A percentile compares a stretch with the other conserved stretches of the same genome.
Conservation (phyloP, 2,797 vertebrate genomes). For the Helarctos malayanus region DNA sequence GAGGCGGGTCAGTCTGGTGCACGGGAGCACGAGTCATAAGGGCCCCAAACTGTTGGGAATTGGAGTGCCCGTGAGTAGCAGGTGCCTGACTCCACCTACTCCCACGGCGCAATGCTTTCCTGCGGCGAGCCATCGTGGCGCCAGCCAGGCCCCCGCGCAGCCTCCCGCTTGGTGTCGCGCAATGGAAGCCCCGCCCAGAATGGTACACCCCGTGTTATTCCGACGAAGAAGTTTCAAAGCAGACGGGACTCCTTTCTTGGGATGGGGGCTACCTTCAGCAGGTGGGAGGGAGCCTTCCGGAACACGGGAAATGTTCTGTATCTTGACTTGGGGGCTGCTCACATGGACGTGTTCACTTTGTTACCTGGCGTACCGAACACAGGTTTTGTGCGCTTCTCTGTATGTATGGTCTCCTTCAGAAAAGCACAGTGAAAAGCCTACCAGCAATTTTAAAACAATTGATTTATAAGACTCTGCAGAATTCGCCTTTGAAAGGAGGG, state of each 20-base stretch:
- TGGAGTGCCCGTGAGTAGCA: fast-evolving
- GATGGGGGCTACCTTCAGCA: fast-evolving
- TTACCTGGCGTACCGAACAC: fast-evolving
- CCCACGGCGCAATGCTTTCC: fast-evolving
- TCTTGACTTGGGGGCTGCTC: fast-evolving
- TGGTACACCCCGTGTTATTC: fast-evolving
- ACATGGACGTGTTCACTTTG: fast-evolving
- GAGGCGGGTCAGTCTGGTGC: fast-evolving
- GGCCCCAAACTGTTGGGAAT: fast-evolving
- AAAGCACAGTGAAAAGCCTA: not conserved
- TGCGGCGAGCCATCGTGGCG: too few species aligned
- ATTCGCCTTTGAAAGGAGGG: not conserved
- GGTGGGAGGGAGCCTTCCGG: not conserved
- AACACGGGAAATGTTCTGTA: fast-evolving
- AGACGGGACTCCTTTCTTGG: not conserved
- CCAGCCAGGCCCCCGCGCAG: too few species aligned
- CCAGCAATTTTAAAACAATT: fast-evolving
- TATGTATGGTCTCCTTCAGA: fast-evolving
- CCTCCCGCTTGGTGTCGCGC: too few species aligned
- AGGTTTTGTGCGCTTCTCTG: fast-evolving
- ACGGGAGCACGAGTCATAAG: fast-evolving
- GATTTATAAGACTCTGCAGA: not conserved
- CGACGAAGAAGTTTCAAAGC: fast-evolving
- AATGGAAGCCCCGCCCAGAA: fast-evolving
- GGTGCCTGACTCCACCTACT: fast-evolving